These are phyloP conservation scores for Euura saliciscinereae DNA, from an alignment of 1,140 invertebrate genomes.

Conservation along the genomic window DNA sequence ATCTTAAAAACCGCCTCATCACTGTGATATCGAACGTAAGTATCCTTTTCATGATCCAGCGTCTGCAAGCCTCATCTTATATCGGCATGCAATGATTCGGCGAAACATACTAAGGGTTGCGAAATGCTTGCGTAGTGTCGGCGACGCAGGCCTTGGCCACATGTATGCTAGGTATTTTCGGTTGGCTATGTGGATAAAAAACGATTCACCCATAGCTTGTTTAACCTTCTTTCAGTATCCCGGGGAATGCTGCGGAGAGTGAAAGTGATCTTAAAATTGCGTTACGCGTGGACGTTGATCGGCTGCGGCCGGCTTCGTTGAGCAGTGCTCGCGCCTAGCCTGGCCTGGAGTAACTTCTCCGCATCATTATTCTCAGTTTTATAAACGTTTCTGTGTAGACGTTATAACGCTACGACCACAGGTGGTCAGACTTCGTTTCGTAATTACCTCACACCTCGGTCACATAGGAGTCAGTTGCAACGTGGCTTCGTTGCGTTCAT, in stretches of 20 bases:
- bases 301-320: background rate
- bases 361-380: background rate
- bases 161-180: background rate
- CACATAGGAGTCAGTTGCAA: too few relatives aligned
- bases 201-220: conserved; percentile 12
- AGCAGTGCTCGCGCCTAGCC: background rate
- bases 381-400: background rate
- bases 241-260: conserved; percentile 36
- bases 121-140: background rate
- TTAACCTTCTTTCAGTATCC: conserved; percentile 40
- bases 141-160: background rate
- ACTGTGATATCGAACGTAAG: background rate
- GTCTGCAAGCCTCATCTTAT: too few relatives aligned
- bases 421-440: background rate
- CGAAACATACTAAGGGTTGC: background rate
- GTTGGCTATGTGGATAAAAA: background rate
- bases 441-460: background rate
- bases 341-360: background rate
- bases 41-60: too few relatives aligned
- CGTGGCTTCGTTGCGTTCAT: too few relatives aligned
- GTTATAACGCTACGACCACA: background rate
- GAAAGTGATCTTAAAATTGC: conserved; percentile 49
- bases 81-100: too few relatives aligned
- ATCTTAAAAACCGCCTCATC: background rate
- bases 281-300: conserved; percentile 6